Conservation (phyloP, 2,113 vertebrate species). For the Poeciliopsis retropinna region DNA sequence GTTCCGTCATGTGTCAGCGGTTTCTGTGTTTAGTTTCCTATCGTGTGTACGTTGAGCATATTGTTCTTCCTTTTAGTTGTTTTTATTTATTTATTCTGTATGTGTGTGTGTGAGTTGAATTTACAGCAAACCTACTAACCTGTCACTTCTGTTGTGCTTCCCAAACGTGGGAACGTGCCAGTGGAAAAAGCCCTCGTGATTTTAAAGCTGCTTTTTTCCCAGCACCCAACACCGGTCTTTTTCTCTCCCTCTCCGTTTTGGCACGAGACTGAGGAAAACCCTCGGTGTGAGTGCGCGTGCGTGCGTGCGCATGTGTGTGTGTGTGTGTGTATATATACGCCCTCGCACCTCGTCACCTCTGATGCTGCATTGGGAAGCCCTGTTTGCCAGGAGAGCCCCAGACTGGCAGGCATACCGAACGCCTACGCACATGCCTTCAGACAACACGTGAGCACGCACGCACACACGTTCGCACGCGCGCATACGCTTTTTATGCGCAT, state of each 20-base stretch:
- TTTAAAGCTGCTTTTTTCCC: slow-evolving; percentile 75
- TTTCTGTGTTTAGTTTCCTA: slow-evolving; percentile 4
- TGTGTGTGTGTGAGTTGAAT: slow-evolving; percentile 33
- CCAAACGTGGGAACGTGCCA: slow-evolving; percentile 59
- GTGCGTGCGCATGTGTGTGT: slow-evolving; percentile 30
- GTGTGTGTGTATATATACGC: slow-evolving; percentile 45
- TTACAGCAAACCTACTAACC: slow-evolving; percentile 67
- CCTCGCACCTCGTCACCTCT: slow-evolving; percentile 78
- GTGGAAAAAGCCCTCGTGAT: slow-evolving; percentile 72
- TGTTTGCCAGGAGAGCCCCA: slow-evolving; percentile 76
- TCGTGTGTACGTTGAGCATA: neutral
- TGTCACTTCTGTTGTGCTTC: slow-evolving; percentile 72
- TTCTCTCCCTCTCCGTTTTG: slow-evolving; percentile 62
- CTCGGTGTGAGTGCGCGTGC: slow-evolving; percentile 39
- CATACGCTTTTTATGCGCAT: slow-evolving; percentile 9
- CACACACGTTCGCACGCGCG: neutral
- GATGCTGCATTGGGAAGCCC: slow-evolving; percentile 74
- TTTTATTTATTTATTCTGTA: neutral
- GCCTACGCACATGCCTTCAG: slow-evolving; percentile 55
- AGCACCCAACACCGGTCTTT: slow-evolving; percentile 73
- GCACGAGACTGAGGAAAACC: slow-evolving; percentile 73
- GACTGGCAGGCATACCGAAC: slow-evolving; percentile 75
- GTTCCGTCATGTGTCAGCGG: neutral
- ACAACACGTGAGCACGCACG: slow-evolving; percentile 50
- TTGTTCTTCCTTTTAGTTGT: neutral